A percentile compares a stretch with the other conserved stretches of the same genome.
These are phyloP conservation scores for Geopemphigus sp. DNA, from an alignment of 1,140 invertebrate genomes.

Conservation along the genomic window DNA sequence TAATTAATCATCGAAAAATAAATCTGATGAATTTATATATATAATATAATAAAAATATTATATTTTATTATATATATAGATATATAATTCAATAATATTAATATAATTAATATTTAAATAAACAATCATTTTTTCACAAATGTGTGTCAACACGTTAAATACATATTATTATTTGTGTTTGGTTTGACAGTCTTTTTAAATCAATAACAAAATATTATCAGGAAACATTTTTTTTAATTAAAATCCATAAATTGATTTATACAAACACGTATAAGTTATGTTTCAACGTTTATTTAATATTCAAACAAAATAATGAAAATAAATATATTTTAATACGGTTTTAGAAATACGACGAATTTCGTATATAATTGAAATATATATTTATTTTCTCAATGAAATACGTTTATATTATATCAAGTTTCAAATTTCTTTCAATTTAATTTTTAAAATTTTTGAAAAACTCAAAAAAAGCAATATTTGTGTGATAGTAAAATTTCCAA, in stretches of 20 bases:
- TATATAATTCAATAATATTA: no score
- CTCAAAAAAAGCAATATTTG: background rate
- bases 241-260: background rate
- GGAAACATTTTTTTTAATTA: background rate
- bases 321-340: background rate
- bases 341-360: background rate
- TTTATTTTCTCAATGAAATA: background rate
- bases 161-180: background rate
- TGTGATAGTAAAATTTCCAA: constrained; percentile 8
- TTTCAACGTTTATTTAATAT: background rate
- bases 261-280: no score
- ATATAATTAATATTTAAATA: no score
- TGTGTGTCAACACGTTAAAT: background rate
- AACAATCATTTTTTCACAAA: background rate
- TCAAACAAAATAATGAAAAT: background rate
- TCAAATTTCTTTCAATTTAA: constrained; percentile 17
- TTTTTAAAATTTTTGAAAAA: constrained; percentile 18
- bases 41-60: no score
- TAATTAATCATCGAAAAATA: no score
- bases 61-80: no score
- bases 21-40: no score
- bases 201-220: background rate
- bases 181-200: background rate
- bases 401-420: background rate
- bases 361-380: background rate